These are phyloP conservation scores for Pteronotus mesoamericanus DNA, from an alignment of 2,797 vertebrate genomes.

Conservation along the genomic window DNA sequence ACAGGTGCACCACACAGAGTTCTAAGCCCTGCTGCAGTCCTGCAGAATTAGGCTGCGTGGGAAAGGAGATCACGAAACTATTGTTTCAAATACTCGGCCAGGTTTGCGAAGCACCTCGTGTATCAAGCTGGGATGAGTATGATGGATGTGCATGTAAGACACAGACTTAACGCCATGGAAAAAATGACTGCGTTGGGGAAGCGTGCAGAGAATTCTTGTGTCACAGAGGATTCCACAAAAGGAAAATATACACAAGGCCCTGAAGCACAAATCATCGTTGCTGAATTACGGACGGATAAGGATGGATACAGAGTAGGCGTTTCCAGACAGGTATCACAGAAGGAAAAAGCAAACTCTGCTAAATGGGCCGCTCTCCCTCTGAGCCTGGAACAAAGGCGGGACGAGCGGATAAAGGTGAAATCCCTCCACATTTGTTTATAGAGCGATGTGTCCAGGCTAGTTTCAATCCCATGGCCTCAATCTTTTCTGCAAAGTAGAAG, in stretches of 20 bases:
- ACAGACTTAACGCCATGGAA: background rate
- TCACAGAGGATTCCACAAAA: background rate
- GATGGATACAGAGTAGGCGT: background rate
- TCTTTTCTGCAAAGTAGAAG: background rate
- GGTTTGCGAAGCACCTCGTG: background rate
- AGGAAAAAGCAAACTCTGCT: background rate
- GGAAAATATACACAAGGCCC: background rate
- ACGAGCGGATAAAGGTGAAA: background rate
- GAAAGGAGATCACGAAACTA: background rate
- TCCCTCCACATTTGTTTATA: background rate
- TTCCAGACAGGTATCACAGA: background rate
- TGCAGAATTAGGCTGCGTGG: background rate
- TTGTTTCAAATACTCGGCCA: background rate
- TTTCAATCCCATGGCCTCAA: background rate
- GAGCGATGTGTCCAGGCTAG: background rate
- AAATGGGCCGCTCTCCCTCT: background rate
- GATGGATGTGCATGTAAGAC: background rate
- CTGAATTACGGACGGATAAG: background rate
- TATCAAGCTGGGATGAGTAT: fast-evolving
- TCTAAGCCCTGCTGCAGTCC: background rate
- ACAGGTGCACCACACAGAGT: background rate
- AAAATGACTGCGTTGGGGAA: background rate
- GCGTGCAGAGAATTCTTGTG: background rate
- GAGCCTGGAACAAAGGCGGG: background rate
- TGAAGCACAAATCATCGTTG: background rate